These are phyloP conservation scores for Leucosticte australis DNA, from an alignment of 2,113 vertebrate genomes.

Conservation along the genomic window DNA sequence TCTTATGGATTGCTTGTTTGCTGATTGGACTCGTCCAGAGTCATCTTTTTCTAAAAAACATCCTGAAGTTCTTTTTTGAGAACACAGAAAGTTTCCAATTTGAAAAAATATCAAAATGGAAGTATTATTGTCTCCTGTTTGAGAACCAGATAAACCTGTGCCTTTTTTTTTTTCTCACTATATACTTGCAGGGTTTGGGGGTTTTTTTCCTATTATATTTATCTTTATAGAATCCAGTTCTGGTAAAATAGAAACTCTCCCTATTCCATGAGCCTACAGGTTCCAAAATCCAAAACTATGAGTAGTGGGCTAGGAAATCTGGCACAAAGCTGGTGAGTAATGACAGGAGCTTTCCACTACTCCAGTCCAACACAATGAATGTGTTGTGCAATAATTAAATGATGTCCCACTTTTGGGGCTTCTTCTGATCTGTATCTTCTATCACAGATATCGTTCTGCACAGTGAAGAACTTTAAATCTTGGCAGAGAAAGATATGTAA, in stretches of 20 bases:
- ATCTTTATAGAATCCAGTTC: not conserved
- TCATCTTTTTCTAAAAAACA: no score
- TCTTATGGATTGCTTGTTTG: not conserved
- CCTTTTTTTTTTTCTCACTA: not conserved
- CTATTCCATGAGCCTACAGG: not conserved
- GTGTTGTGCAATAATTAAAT: not conserved
- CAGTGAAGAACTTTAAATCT: not conserved
- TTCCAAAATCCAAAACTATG: not conserved
- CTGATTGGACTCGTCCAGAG: not conserved
- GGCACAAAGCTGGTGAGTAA: not conserved
- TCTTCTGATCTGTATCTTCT: not conserved
- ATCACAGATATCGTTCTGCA: not conserved
- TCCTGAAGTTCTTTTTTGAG: not conserved
- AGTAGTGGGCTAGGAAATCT: not conserved
- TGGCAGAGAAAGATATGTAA: not conserved
- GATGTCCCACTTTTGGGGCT: not conserved
- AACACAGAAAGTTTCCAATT: not conserved
- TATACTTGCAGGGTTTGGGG: rapidly evolving
- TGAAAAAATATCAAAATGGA: not conserved
- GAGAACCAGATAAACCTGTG: not conserved
- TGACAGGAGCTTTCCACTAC: not conserved
- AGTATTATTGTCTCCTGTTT: not conserved
- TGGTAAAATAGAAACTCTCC: not conserved
- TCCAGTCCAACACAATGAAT: not conserved
- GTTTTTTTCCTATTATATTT: not conserved